Evolutionary conservation across 2,888 invertebrate species (phyloP).

Genomic region (Luperina testacea): DNA sequence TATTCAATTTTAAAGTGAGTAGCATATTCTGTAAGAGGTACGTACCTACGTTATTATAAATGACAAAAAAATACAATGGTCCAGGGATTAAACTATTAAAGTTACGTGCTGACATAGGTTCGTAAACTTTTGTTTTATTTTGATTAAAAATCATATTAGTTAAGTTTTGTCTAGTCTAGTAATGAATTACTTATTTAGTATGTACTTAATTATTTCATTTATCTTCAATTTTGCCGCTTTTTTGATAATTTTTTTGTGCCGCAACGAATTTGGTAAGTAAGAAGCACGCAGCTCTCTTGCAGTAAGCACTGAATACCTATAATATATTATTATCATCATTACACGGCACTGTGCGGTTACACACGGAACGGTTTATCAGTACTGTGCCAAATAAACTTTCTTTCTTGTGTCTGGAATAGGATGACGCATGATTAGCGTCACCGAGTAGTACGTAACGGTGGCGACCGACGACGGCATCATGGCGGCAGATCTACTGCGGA

Average conservation of each 20-base stretch:
- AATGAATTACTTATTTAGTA: no score
- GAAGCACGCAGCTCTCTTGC: neutral
- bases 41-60: neutral
- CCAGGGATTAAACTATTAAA: slow-evolving; percentile 23
- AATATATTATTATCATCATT: neutral
- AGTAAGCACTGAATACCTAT: neutral
- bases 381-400: neutral
- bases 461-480: neutral
- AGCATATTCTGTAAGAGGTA: neutral
- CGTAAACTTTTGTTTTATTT: slow-evolving; percentile 24
- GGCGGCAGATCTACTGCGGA: neutral
- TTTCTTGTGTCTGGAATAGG: neutral
- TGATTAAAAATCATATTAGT: neutral
- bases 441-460: neutral
- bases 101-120: neutral
- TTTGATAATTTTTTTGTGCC: neutral
- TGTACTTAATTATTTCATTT: neutral
- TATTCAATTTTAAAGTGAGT: neutral
- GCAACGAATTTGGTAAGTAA: neutral
- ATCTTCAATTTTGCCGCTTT: neutral
- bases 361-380: neutral
- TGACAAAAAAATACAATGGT: slow-evolving; percentile 22
- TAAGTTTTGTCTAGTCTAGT: neutral
- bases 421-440: neutral
- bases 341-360: neutral